A percentile compares a stretch with the other conserved stretches of the same genome.
Conservation (phyloP, 2,113 vertebrate species). For the Miniopterus natalensis region DNA sequence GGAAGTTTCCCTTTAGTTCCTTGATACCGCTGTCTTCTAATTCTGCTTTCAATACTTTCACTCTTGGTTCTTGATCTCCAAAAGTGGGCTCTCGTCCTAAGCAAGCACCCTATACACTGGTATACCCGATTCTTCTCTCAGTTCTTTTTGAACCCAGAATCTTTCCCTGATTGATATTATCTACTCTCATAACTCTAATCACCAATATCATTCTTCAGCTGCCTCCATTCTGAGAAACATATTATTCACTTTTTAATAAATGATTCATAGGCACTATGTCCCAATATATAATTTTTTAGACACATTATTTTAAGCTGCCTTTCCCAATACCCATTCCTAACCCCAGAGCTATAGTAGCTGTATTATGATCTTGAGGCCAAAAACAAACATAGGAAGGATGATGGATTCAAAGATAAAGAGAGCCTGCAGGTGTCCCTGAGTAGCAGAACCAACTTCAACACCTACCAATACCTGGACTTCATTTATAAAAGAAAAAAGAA, state of each 20-base stretch:
- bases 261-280: background rate
- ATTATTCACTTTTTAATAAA: background rate
- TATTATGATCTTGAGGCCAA: background rate
- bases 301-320: background rate
- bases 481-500: background rate
- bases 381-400: background rate
- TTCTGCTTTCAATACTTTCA: background rate
- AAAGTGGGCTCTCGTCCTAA: background rate
- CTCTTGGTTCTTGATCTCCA: background rate
- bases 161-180: background rate
- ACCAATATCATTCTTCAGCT: background rate
- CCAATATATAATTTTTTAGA: background rate
- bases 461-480: background rate
- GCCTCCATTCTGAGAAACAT: background rate
- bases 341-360: accelerated
- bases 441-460: background rate
- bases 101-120: background rate
- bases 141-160: background rate
- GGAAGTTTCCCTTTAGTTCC: background rate
- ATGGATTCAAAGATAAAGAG: background rate
- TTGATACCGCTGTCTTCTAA: background rate
- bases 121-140: background rate
- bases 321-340: background rate
- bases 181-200: background rate
- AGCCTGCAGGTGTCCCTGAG: background rate